Evolutionary conservation across 2,797 vertebrate genomes (phyloP), one percentile per base, ranked within the genome.

Genomic region (Squalus acanthias): DNA sequence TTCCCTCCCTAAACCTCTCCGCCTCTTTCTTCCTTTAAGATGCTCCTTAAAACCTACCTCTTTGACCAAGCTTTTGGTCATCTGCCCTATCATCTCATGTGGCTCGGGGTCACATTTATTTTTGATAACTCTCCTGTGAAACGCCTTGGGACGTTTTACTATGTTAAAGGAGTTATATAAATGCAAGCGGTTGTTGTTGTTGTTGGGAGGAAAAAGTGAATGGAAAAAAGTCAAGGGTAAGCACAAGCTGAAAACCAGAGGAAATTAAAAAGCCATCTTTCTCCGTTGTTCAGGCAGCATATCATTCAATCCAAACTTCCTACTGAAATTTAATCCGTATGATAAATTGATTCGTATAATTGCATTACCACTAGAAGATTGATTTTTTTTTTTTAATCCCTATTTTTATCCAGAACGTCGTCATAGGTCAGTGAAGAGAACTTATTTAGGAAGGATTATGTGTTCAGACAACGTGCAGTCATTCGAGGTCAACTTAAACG

Each of bases 251-350:
- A 39, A 22, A 67, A 10, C 63, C n/a, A 39, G n/a, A 39, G 33
- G 26, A 93, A 67, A 93, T n/a, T 67, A 67, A 67, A 91, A 65
- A 82, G 15, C 13, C 1, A 6, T 85, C n/a, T 39, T 24, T 29
- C 2, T 1, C n/a, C 10, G 17, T 67, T 65, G n/a, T 22, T 22
- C 65, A 20, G 63, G 9, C 20, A 24, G 33, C 26, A 67, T 33
- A 46, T 67, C 20, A 93, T 93, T 92, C 63, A 65, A 92, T 92
- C 39, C 65, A 92, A 92, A 92, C 33, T 39, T 67, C n/a, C 91
- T 39, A 67, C 91, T 93, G 63, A 67, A 33, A 39, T 65, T 93
- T 93, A 93, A 93, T 67, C 63, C 33, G 46, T 2, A 67, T 67
- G 33, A 67, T 46, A 67, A 93, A 93, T 93, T 39, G 33, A 67